These are phyloP conservation scores for Amaurobius ferox DNA, from an alignment of 2,888 invertebrate species.

Conservation along the genomic window DNA sequence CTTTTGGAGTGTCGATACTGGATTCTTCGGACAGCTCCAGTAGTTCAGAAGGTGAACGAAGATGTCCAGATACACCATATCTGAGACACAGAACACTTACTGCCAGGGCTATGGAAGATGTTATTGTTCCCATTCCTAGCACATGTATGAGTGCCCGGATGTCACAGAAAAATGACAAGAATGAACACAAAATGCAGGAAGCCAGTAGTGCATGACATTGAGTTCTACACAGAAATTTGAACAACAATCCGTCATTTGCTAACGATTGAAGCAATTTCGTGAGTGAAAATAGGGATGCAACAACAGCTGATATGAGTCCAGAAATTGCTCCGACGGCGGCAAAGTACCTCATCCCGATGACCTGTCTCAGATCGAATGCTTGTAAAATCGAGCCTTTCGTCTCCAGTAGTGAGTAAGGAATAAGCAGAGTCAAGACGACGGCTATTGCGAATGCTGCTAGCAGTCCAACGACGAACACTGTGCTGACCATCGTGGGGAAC, in stretches of 20 bases:
- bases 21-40: slow-evolving; percentile 63
- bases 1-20: not conserved
- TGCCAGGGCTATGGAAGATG: slow-evolving; percentile 55
- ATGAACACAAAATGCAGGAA: slow-evolving; percentile 12
- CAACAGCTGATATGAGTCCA: slow-evolving; percentile 65
- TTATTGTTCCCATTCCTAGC: slow-evolving; percentile 72
- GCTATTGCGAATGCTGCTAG: slow-evolving; percentile 68
- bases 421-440: slow-evolving; percentile 69
- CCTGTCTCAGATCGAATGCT: slow-evolving; percentile 61
- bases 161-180: slow-evolving; percentile 58
- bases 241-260: slow-evolving; percentile 72
- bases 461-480: slow-evolving; percentile 73
- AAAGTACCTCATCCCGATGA: slow-evolving; percentile 71
- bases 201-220: slow-evolving; percentile 53
- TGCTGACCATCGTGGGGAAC: slow-evolving; percentile 67
- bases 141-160: slow-evolving; percentile 57
- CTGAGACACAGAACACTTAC: slow-evolving; percentile 65
- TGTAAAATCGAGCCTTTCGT: slow-evolving; percentile 65
- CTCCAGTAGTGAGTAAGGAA: slow-evolving; percentile 72
- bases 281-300: slow-evolving; percentile 67
- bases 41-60: slow-evolving; percentile 23
- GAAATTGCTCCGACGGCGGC: slow-evolving; percentile 69
- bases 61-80: slow-evolving; percentile 37
- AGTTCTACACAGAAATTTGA: slow-evolving; percentile 60
- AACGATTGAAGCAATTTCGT: slow-evolving; percentile 68